Percentiles rank a stretch among this genome's conserved stretches.
phyloP scores from a whole-genome alignment of 1,140 invertebrate genomes.

The Lordiphosa clarofinis region DNA sequence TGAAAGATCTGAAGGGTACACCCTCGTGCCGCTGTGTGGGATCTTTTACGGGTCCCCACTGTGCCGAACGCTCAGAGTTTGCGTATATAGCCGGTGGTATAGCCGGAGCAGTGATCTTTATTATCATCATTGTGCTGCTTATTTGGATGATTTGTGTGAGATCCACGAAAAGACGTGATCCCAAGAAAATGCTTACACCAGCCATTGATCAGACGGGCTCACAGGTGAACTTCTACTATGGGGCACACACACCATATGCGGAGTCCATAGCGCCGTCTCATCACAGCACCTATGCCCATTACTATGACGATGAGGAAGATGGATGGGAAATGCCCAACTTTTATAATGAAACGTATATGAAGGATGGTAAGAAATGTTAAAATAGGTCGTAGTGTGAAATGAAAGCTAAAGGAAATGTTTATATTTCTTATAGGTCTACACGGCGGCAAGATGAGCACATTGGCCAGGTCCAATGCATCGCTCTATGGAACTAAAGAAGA shows the following conservation, averaged over 20 bases:
- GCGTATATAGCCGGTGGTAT: constrained; percentile 96
- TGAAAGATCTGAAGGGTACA: constrained; percentile 90
- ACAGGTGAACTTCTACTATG: constrained; percentile 97
- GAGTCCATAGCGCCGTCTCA: constrained; percentile 96
- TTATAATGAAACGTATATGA: constrained; percentile 98
- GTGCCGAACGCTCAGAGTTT: constrained; percentile 94
- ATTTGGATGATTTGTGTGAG: constrained; percentile 98
- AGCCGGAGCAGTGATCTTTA: constrained; percentile 93
- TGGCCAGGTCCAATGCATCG: constrained; percentile 94
- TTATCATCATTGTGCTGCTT: constrained; percentile 94
- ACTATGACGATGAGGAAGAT: constrained; percentile 96
- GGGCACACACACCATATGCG: constrained; percentile 92
- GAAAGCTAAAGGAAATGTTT: background rate
- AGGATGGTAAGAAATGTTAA: constrained; percentile 85
- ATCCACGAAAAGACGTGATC: constrained; percentile 89
- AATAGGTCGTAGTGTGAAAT: no score
- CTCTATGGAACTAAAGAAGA: constrained; percentile 98
- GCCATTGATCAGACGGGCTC: constrained; percentile 93
- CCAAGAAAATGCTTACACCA: constrained; percentile 91
- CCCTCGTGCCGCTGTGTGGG: constrained; percentile 93
- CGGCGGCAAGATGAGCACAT: constrained; percentile 89
- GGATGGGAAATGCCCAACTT: constrained; percentile 99
- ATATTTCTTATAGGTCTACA: constrained; percentile 44
- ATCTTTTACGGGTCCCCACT: constrained; percentile 95
- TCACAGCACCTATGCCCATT: constrained; percentile 96